phyloP scores from a whole-genome alignment of 2,797 vertebrate genomes.

The Tadarida brasiliensis region DNA sequence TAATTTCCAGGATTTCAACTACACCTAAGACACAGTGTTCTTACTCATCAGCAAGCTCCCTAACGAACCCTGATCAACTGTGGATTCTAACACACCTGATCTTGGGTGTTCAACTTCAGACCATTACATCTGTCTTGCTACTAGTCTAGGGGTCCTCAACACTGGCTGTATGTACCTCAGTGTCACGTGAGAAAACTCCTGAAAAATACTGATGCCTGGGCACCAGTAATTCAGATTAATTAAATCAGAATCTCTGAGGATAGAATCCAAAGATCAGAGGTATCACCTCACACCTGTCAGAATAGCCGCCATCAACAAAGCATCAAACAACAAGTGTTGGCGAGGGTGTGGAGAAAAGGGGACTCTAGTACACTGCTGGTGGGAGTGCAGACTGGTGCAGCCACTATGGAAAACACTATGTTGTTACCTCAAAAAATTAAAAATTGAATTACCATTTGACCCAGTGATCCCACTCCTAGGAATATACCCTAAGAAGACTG shows the following conservation, averaged over 20 bases:
- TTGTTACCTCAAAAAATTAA: too few species aligned
- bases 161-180: background rate
- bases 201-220: background rate
- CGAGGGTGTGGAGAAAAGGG: too few species aligned
- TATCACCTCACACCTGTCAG: too few species aligned
- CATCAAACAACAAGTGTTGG: too few species aligned
- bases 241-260: background rate
- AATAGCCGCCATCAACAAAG: too few species aligned
- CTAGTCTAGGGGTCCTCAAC: background rate
- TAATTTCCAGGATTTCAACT: conserved; percentile 27
- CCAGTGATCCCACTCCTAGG: too few species aligned
- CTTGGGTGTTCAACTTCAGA: background rate
- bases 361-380: too few species aligned
- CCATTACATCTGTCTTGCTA: background rate
- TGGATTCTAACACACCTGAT: background rate
- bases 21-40: background rate
- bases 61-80: background rate
- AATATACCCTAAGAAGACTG: too few species aligned
- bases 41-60: background rate
- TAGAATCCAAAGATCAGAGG: background rate
- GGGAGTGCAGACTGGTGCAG: too few species aligned
- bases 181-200: background rate
- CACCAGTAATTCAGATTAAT: background rate
- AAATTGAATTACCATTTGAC: too few species aligned
- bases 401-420: too few species aligned